Evolutionary conservation across 2,888 invertebrate genomes (phyloP), one percentile per base, ranked within the genome.

Genomic region (Acleris literana): DNA sequence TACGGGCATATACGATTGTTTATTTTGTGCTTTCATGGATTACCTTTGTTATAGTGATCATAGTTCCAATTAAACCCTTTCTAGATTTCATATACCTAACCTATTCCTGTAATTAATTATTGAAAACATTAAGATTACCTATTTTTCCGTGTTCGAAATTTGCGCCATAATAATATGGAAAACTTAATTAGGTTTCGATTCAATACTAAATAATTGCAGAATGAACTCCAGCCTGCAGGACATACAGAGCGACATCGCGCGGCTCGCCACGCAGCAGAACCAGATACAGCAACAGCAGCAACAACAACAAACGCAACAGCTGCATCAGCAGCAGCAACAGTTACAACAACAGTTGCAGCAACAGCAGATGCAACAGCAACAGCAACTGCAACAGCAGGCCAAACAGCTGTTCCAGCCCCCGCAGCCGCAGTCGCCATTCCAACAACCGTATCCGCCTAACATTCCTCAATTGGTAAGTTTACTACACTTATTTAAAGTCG

Each of bases 151-250:
- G 22, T 25, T 25, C 25, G 1, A 25, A 6, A 3, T 49, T 11
- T 18, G 18, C 13, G 20, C 25, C 13, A 44, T 61, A 49, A 52
- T 33, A 4, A 29, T 6, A 20, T 3, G 16, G 20, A 25, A 51
- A 29, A 56, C 61, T 48, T 65, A 53, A 22, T 39, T 39, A 9
- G 49, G 39, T 72, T 65, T 70, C 72, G 71, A 72, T 74, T 67
- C 68, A 70, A 65, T 72, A 33, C 70, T 72, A 71, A 74, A 74
- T 69, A 70, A 73, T 88, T 92, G 74, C 87, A 96, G 96, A 93
- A 97, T 98, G 96, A 98, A 98, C 93, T 95, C 95, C 93, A 98
- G 97, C 93, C 95, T 99, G 81, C 96, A 97, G 85, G 98, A 98
- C 92, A 96, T 99, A 81, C 98, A 98, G 93, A 96, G 96, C 72